Evolutionary conservation across 2,888 invertebrate genomes (phyloP).

Genomic region (Limulus polyphemus): DNA sequence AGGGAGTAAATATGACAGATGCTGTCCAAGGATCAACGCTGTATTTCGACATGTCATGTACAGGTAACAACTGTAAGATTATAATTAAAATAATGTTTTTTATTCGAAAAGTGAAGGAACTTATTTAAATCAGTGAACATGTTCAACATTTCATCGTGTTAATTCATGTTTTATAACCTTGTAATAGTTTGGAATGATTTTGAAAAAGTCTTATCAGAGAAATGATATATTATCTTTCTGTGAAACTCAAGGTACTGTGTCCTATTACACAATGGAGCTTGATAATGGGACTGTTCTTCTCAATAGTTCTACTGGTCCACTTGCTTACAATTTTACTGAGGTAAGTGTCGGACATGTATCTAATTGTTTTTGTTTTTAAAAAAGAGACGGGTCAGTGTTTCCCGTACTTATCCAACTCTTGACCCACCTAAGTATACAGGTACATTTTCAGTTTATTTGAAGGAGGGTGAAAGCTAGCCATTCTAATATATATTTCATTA

Average conservation of each 20-base stretch:
- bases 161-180: background rate
- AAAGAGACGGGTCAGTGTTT: too few relatives aligned
- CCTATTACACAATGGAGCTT: conserved; percentile 7
- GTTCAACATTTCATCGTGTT: too few relatives aligned
- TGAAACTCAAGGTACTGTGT: conserved; percentile 10
- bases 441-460: too few relatives aligned
- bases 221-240: background rate
- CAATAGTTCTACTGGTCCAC: conserved; percentile 1
- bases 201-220: too few relatives aligned
- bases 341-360: conserved; percentile 2
- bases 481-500: too few relatives aligned
- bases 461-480: too few relatives aligned
- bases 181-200: background rate
- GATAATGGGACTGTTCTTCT: conserved; percentile 4
- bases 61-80: conserved; percentile 6
- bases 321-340: conserved; percentile 9
- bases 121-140: too few relatives aligned
- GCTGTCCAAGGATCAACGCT: conserved; percentile 7
- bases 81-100: background rate
- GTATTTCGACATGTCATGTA: conserved; percentile 12
- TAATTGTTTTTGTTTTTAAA: background rate
- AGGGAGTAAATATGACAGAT: conserved; percentile 9
- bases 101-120: too few relatives aligned
- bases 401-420: too few relatives aligned
- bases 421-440: too few relatives aligned